A percentile compares a stretch with the other conserved stretches of the same genome.
phyloP scores from a whole-genome alignment of 2,113 vertebrate genomes.

The Rattus rattus region DNA sequence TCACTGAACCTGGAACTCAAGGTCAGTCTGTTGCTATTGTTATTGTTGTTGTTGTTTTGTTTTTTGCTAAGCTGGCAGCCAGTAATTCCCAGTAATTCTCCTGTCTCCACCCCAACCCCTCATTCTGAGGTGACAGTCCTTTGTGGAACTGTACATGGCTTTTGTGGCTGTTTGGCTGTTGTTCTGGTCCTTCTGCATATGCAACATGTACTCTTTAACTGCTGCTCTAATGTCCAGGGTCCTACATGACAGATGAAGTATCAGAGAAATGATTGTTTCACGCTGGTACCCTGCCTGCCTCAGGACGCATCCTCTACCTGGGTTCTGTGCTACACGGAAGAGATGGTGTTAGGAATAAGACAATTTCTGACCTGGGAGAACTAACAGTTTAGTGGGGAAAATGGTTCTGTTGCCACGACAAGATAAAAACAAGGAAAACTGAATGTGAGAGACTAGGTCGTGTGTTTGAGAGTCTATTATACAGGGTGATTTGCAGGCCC shows the following conservation, averaged over 20 bases:
- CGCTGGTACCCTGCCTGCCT: not conserved
- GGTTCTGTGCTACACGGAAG: not conserved
- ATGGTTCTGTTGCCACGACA: not conserved
- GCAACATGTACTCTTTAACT: not conserved
- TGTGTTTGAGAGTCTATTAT: not conserved
- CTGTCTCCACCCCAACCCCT: not conserved
- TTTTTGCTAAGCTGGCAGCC: not conserved
- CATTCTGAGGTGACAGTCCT: not conserved
- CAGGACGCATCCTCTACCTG: not conserved
- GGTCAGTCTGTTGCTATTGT: not conserved
- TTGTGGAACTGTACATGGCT: not conserved
- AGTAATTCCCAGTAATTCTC: not conserved
- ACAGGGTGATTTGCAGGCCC: not conserved
- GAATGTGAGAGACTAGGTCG: not conserved
- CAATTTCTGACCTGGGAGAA: not conserved
- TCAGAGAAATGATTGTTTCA: not conserved
- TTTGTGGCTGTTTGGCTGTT: not conserved
- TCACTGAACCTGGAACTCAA: not conserved
- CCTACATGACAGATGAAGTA: not conserved
- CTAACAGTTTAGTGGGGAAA: not conserved
- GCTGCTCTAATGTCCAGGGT: slow-evolving; percentile 5
- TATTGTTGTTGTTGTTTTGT: not conserved
- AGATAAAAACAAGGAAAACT: not conserved
- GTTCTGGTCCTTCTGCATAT: not conserved
- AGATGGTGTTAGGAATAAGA: not conserved